A percentile compares a stretch with the other conserved stretches of the same genome.
Conservation (phyloP, 1,140 invertebrate genomes). For the Temnothorax nylanderi region DNA sequence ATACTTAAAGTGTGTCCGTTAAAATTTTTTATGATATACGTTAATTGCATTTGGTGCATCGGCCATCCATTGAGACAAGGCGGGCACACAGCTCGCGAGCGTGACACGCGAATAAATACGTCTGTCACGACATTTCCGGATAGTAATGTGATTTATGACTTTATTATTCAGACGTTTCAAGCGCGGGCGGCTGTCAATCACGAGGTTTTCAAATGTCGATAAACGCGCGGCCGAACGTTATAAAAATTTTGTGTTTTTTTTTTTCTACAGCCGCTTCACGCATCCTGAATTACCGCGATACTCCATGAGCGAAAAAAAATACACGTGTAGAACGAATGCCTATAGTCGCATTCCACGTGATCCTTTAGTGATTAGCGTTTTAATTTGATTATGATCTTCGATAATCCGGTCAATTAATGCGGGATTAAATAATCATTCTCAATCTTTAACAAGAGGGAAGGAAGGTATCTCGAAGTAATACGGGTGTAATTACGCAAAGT, state of each 20-base stretch:
- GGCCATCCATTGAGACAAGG: conserved; percentile 42
- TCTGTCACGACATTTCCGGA: conserved; percentile 52
- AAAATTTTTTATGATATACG: conserved; percentile 42
- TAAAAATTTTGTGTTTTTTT: conserved; percentile 53
- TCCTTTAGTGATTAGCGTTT: conserved; percentile 51
- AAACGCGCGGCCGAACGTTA: conserved; percentile 23
- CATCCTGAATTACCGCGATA: conserved; percentile 7
- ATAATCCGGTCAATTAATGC: conserved; percentile 59
- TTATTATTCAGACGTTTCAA: conserved; percentile 69
- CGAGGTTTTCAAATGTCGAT: conserved; percentile 52
- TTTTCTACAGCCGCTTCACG: conserved; percentile 26
- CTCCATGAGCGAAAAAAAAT: background rate
- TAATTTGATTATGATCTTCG: conserved; percentile 70
- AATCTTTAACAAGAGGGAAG: conserved; percentile 56
- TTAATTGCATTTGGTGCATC: conserved; percentile 60
- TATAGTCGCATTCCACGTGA: background rate
- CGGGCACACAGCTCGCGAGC: conserved; percentile 18
- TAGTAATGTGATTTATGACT: conserved; percentile 69
- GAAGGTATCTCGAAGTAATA: conserved; percentile 44
- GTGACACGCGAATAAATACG: conserved; percentile 55
- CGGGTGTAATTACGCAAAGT: background rate
- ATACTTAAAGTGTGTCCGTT: conserved; percentile 57
- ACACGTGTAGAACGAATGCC: conserved; percentile 44
- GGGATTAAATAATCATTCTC: conserved; percentile 68
- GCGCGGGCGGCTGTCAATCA: conserved; percentile 45